Conservation (phyloP, 2,113 vertebrate genomes). For the Narcine bancroftii region DNA sequence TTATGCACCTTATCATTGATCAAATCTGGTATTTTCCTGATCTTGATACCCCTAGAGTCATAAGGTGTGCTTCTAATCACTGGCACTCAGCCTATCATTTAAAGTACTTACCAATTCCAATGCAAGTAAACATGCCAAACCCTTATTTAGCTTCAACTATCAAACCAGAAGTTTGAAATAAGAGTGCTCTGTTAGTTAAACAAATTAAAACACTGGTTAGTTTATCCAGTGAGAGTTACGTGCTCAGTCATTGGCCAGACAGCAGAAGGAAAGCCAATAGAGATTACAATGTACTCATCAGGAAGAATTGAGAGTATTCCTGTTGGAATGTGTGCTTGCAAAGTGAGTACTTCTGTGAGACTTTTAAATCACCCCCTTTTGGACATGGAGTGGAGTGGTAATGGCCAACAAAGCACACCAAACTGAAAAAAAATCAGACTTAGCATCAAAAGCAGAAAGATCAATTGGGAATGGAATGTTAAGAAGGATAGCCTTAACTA, state of each 20-base stretch:
- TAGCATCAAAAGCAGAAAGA: neutral
- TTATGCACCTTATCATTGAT: neutral
- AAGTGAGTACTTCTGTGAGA: neutral
- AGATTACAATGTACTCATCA: neutral
- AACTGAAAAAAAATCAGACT: neutral
- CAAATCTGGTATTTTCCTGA: neutral
- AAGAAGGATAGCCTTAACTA: slow-evolving; percentile 11
- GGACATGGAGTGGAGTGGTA: neutral
- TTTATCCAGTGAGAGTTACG: neutral
- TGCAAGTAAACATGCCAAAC: neutral
- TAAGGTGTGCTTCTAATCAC: neutral
- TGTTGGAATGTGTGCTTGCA: neutral
- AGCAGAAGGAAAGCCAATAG: neutral
- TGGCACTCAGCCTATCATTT: neutral
- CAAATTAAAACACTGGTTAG: neutral
- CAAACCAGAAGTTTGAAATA: neutral
- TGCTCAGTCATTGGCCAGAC: neutral
- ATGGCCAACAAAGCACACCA: neutral
- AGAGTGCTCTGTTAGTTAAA: neutral
- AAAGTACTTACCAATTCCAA: neutral
- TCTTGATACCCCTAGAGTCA: neutral
- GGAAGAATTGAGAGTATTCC: neutral
- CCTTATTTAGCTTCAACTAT: neutral
- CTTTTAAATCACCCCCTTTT: neutral
- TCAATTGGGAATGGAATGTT: slow-evolving; percentile 11